Evolutionary conservation across 2,797 vertebrate genomes (phyloP).

Genomic region (Myiotriccus ornatus): DNA sequence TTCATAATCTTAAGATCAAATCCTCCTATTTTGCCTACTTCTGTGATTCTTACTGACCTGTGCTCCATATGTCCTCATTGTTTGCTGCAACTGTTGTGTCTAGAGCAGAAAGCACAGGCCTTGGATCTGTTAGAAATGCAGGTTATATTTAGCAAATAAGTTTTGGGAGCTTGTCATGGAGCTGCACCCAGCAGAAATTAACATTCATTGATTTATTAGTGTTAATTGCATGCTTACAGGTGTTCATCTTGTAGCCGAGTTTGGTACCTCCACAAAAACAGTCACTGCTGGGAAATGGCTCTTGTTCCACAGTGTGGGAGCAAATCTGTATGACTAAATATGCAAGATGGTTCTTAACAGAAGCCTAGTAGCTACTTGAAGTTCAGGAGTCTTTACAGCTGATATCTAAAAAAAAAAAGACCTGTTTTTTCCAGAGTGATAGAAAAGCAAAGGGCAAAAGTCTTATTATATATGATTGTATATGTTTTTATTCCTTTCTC

Average conservation of each 20-base stretch:
- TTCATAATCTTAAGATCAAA: not conserved
- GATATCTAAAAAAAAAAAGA: not conserved
- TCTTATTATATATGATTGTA: not conserved
- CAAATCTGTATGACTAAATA: not conserved
- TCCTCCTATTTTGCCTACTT: not conserved
- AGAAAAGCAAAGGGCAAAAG: not conserved
- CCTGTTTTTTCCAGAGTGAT: not conserved
- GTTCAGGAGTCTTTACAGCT: not conserved
- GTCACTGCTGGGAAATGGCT: not conserved
- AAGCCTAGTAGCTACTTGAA: not conserved
- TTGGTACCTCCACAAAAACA: not conserved
- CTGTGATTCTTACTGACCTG: not conserved
- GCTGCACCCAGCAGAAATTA: not conserved
- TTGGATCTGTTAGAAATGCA: not conserved
- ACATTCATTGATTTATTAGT: not conserved
- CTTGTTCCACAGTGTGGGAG: not conserved
- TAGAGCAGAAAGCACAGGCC: not conserved
- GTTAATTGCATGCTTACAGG: not conserved
- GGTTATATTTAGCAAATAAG: not conserved
- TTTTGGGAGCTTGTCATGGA: not conserved
- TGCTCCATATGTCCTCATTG: not conserved
- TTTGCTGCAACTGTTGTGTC: not conserved
- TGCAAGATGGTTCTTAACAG: not conserved
- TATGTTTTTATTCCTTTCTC: not conserved
- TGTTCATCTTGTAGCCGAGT: not conserved